Evolutionary conservation across 1,140 invertebrate genomes (phyloP).

Genomic region (Eumaeus atala): DNA sequence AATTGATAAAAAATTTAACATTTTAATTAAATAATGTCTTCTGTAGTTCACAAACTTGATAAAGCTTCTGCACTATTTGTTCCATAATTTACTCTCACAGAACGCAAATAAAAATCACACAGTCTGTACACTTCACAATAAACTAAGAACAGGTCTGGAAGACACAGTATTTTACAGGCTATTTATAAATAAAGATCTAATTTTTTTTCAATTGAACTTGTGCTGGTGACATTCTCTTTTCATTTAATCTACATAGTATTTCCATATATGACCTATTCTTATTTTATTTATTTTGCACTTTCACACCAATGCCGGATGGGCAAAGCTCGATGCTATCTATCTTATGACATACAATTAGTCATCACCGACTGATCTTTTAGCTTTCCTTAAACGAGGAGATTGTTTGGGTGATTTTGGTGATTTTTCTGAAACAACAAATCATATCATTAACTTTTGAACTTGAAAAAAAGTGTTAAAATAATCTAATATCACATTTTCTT

Average conservation of each 20-base stretch:
- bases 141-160: constrained; percentile 46
- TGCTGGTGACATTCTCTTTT: constrained; percentile 13
- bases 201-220: too few species aligned
- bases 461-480: background rate
- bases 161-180: constrained; percentile 13
- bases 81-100: constrained; percentile 68
- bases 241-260: background rate
- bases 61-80: constrained; percentile 62
- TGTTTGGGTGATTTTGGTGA: constrained; percentile 75
- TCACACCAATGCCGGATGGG: constrained; percentile 21
- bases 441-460: background rate
- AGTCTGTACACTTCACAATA: constrained; percentile 52
- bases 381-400: constrained; percentile 83
- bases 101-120: constrained; percentile 58
- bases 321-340: constrained; percentile 1
- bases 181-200: constrained; percentile 10
- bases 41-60: constrained; percentile 51
- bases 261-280: constrained; percentile 37
- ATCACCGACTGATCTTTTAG: constrained; percentile 81
- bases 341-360: constrained; percentile 42
- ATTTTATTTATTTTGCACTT: constrained; percentile 38
- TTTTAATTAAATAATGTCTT: constrained; percentile 68
- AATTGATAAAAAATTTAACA: constrained; percentile 56
- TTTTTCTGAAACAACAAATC: constrained; percentile 76
- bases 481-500: too few species aligned